Evolutionary conservation across 2,888 invertebrate genomes (phyloP).

Genomic region (Acleris sparsana): DNA sequence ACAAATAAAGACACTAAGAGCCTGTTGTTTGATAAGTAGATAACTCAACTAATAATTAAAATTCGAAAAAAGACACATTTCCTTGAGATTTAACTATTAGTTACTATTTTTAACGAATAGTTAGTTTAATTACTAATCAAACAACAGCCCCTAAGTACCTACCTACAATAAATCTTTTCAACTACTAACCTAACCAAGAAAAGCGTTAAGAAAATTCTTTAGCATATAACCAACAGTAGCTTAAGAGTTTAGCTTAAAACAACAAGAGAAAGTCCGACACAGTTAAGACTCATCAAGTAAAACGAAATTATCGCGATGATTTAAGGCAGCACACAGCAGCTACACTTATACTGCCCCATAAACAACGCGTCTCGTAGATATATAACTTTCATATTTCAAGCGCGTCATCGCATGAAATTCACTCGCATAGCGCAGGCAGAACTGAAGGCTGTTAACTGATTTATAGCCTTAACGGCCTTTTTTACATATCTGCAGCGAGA

Average conservation of each 20-base stretch:
- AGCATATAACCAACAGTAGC: constrained; percentile 5
- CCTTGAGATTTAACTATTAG: no score
- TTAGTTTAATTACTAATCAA: no score
- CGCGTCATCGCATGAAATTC: constrained; percentile 69
- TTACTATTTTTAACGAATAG: no score
- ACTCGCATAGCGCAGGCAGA: constrained; percentile 52
- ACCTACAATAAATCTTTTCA: background rate
- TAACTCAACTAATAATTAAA: no score
- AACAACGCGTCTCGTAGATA: constrained; percentile 41
- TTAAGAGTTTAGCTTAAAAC: constrained; percentile 18
- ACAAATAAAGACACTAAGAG: background rate
- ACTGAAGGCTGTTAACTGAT: constrained; percentile 67
- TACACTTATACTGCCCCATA: constrained; percentile 64
- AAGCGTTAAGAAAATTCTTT: constrained; percentile 2
- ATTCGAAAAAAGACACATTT: no score
- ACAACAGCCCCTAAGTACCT: no score
- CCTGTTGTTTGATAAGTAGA: no score
- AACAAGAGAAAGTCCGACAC: constrained; percentile 26
- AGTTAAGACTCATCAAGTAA: constrained; percentile 40
- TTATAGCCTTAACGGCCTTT: constrained; percentile 77
- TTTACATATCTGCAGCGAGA: constrained; percentile 62
- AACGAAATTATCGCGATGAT: constrained; percentile 59
- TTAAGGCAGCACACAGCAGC: constrained; percentile 63
- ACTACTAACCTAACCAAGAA: background rate
- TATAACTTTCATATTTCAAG: constrained; percentile 79